Evolutionary conservation across 2,888 invertebrate genomes (phyloP), one percentile per base, ranked within the genome.

Genomic region (Lasioglossum morio): DNA sequence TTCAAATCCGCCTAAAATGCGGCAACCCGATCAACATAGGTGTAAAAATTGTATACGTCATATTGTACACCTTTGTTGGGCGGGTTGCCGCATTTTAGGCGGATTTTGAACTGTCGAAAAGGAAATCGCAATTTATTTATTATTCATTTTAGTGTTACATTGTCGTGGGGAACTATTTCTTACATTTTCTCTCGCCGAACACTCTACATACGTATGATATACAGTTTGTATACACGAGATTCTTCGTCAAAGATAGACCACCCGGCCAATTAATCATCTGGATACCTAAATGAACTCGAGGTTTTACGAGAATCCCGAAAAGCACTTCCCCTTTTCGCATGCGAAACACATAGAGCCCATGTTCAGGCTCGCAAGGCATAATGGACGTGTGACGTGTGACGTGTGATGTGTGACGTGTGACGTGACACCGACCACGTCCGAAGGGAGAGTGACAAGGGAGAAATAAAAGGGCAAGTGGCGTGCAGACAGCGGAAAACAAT

Each of bases 391-490:
- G 74, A 63, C 63, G 63, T 53, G 37, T 48, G 63, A 78, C 23
- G 4, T 4, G 7, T 57, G 27, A 40, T 19, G 48, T 48, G 48
- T 48, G 57, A 57, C 2, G 60, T 10, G 74, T 60, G 75, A 66
- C 69, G 69, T 57, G 23, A n/a, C 76, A 69, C 46, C 53, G 12
- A 4, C 72, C 69, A 23, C 60, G 79, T 80, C 2, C 60, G 34
- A 34, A 34, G 73, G 43, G 43, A 34, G 75, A 23, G 27, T 14
- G 74, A 72, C 48, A 14, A 27, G 14, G 27, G 23, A 30, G 48
- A 37, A 72, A 80, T 40, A 86, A 76, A 77, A 79, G 70, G 16
- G 46, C 34, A 72, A 82, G 63, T 57, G 76, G 74, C 79, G 76
- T 53, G 72, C 43, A 48, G 43, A 43, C 34, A n/a, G 40, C 23